Evolutionary conservation across 2,113 vertebrate species (phyloP).

Genomic region (Apistogramma diplotaenia): DNA sequence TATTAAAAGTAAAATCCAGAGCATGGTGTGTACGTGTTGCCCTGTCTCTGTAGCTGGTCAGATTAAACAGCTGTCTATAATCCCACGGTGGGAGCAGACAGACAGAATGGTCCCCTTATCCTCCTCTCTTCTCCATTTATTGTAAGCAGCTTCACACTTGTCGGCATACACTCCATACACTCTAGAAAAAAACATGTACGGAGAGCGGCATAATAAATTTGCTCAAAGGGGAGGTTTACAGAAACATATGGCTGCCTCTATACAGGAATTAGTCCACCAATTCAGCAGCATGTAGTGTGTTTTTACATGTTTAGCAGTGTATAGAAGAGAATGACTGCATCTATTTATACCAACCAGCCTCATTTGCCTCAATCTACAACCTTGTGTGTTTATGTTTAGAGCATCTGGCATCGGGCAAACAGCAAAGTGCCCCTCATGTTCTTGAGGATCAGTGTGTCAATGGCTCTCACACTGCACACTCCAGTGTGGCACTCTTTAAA

Average conservation of each 20-base stretch:
- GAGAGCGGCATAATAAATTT: background rate
- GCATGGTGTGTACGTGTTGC: conserved; percentile 58
- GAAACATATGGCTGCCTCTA: conserved; percentile 34
- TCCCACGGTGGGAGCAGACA: conserved; percentile 69
- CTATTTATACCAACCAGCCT: conserved; percentile 59
- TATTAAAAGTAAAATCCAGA: conserved; percentile 78
- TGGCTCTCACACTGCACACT: conserved; percentile 60
- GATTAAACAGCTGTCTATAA: conserved; percentile 84
- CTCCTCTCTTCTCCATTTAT: background rate
- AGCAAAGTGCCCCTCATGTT: conserved; percentile 60
- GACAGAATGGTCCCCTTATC: conserved; percentile 39
- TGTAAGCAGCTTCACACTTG: no score
- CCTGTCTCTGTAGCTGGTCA: conserved; percentile 74
- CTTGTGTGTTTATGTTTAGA: conserved; percentile 70
- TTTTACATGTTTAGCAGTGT: conserved; percentile 49
- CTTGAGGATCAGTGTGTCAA: conserved; percentile 72
- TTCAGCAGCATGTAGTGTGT: conserved; percentile 27
- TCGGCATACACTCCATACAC: background rate
- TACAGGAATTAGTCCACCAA: conserved; percentile 14
- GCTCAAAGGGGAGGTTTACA: conserved; percentile 29
- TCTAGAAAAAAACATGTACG: background rate
- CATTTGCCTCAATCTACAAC: conserved; percentile 56
- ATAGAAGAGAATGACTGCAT: conserved; percentile 33
- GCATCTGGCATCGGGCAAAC: conserved; percentile 55
- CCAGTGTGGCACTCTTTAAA: conserved; percentile 67